Base-by-base conservation (phyloP, 2,113 vertebrate genomes). In the Larimichthys crocea region DNA sequence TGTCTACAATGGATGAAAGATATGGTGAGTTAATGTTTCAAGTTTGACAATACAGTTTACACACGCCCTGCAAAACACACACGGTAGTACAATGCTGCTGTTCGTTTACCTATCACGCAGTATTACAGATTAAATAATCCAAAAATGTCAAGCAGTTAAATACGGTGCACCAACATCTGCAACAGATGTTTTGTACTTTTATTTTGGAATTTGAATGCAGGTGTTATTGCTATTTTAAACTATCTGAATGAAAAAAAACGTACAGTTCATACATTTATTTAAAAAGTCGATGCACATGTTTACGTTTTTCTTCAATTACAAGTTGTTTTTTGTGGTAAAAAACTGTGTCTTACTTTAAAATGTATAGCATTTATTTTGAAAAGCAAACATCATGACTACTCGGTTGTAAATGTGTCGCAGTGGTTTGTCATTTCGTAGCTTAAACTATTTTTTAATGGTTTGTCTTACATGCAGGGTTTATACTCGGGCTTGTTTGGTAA, bases 311-410 rank as follows among this genome's bases (percentile, higher is more conserved):
- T 9, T 61, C 17, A 22, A 3, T 64, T 3, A 50, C 31, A 31
- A 19, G 5, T 24, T 24, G 3, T 69, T 24, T 53, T 4, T 53
- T 5, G 26, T 14, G 14, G 16, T 5, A 26, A 19, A 57, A 10
- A 29, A 4, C n/a, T 0, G 6, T 14, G 19, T 0, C 15, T 19
- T 53, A 20, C 29, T 53, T 20, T 44, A 3, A 66, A 49, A 50
- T 8, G n/a, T 2, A 22, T 16, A 17, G 15, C 9, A 4, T 59
- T 84, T 84, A 80, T 73, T 79, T 75, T 84, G 71, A 84, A 79
- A 80, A 1, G 1, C 20, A 0, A 16, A 8, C 6, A 4, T 26
- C 26, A 12, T 12, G 9, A 3, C 16, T 8, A 31, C 19, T 9
- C n/a, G 1, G 3, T 0, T 11, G 59, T 2, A 5, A 11, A 10